phyloP scores from a whole-genome alignment of 2,797 vertebrate genomes.

The Selene dorsalis region DNA sequence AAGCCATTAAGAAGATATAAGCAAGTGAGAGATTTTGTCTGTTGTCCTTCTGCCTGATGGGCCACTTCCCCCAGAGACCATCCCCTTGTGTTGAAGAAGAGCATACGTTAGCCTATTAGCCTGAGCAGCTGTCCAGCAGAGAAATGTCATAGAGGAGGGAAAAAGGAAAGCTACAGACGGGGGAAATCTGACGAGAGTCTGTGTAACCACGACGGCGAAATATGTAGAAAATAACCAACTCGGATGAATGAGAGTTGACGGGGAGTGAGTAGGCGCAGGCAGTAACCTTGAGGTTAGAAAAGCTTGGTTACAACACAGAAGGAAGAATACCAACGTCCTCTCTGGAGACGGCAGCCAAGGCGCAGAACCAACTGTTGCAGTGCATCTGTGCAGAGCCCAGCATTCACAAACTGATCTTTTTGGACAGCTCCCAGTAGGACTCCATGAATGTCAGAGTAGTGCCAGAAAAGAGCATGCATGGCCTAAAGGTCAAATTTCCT shows the following conservation, averaged over 20 bases:
- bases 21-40: slow-evolving; percentile 20
- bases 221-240: slow-evolving; percentile 30
- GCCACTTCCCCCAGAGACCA: slow-evolving; percentile 23
- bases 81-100: slow-evolving; percentile 21
- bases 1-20: slow-evolving; percentile 54
- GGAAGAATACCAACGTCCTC: slow-evolving; percentile 39
- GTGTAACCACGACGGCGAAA: slow-evolving; percentile 2
- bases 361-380: slow-evolving; percentile 46
- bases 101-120: slow-evolving; percentile 28
- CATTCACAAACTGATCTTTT: slow-evolving; percentile 36
- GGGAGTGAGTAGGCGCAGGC: slow-evolving; percentile 33
- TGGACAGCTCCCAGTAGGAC: slow-evolving; percentile 44
- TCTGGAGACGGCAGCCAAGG: slow-evolving; percentile 27
- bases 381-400: slow-evolving; percentile 36
- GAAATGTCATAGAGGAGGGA: slow-evolving; percentile 11
- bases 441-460: slow-evolving; percentile 55
- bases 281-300: slow-evolving; percentile 52
- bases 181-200: neutral
- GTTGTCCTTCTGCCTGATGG: slow-evolving; percentile 24
- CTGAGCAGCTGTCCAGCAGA: neutral
- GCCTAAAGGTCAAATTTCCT: slow-evolving; percentile 43
- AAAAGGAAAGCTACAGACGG: slow-evolving; percentile 4
- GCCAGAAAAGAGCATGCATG: slow-evolving; percentile 41
- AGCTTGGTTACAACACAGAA: slow-evolving; percentile 19
- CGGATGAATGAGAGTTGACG: slow-evolving; percentile 29